Conservation (phyloP, 2,888 invertebrate genomes). For the Diarsia rubi region DNA sequence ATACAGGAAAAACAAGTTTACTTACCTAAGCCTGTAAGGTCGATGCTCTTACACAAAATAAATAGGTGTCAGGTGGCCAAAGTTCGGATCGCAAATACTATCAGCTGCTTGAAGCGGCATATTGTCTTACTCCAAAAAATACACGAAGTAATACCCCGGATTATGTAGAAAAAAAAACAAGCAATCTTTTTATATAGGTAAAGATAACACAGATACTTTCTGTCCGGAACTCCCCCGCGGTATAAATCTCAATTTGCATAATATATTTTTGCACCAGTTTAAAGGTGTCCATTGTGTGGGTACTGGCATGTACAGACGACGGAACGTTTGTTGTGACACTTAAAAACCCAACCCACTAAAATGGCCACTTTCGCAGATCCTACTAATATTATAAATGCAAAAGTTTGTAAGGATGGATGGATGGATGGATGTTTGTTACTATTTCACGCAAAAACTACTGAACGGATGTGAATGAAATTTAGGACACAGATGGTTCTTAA, state of each 20-base stretch:
- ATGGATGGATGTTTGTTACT: too few species aligned
- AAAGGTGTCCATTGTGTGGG: conserved; percentile 69
- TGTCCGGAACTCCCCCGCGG: conserved; percentile 70
- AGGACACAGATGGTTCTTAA: too few species aligned
- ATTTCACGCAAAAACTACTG: too few species aligned
- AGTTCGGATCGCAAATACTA: conserved; percentile 27
- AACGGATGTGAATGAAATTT: too few species aligned
- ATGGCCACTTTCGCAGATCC: too few species aligned
- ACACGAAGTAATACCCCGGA: conserved; percentile 54
- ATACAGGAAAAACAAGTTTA: conserved; percentile 25
- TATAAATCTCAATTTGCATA: conserved; percentile 81
- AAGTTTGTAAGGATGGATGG: too few species aligned
- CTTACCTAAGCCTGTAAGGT: conserved; percentile 29
- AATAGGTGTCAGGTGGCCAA: conserved; percentile 25
- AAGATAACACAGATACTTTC: conserved; percentile 66
- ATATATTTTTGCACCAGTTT: conserved; percentile 76
- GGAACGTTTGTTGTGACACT: not conserved
- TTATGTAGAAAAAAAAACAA: conserved; percentile 58
- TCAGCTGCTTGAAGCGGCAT: conserved; percentile 15
- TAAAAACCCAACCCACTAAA: too few species aligned
- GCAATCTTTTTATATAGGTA: conserved; percentile 56
- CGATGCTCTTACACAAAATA: conserved; percentile 35
- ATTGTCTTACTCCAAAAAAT: conserved; percentile 35
- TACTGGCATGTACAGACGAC: conserved; percentile 25
- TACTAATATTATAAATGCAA: too few species aligned